Evolutionary conservation across 30 jellyfish, hydroid and myxozoan genomes (phyloP).

Genomic region (Chrysaora quinquecirrha): DNA sequence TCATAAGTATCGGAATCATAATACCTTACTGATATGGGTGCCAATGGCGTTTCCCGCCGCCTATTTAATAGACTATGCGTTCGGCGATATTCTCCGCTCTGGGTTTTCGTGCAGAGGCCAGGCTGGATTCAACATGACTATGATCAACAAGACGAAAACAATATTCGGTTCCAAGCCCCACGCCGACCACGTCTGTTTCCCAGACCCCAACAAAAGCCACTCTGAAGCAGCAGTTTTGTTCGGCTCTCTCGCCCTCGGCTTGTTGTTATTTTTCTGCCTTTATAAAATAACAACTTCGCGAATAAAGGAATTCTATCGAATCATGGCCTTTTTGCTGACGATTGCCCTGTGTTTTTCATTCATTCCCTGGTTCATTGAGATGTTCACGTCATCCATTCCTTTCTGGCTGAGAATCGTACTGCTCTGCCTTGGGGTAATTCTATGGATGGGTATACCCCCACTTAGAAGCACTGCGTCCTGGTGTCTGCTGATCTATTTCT

Average conservation of each 20-base stretch:
- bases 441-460: constrained; percentile 90
- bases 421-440: constrained; percentile 37
- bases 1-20: constrained; percentile 52
- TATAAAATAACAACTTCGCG: constrained; percentile 1
- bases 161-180: not conserved
- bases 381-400: constrained; percentile 41
- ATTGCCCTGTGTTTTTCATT: constrained; percentile 51
- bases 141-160: not conserved
- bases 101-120: constrained; percentile 65
- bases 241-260: constrained; percentile 12
- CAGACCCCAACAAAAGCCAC: constrained; percentile 12
- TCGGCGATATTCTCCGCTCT: constrained; percentile 40
- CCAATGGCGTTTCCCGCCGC: constrained; percentile 82
- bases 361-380: constrained; percentile 81
- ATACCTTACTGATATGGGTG: constrained; percentile 74
- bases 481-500: constrained; percentile 62
- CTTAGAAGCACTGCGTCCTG: constrained; percentile 73
- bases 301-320: constrained; percentile 16
- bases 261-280: constrained; percentile 26
- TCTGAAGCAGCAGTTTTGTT: constrained; percentile 14
- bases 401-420: constrained; percentile 62
- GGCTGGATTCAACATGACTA: not conserved
- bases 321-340: constrained; percentile 6
- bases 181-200: constrained; percentile 25
- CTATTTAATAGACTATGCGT: constrained; percentile 41